Base-by-base conservation (phyloP, 2,888 invertebrate species). In the Heliconius hortense region DNA sequence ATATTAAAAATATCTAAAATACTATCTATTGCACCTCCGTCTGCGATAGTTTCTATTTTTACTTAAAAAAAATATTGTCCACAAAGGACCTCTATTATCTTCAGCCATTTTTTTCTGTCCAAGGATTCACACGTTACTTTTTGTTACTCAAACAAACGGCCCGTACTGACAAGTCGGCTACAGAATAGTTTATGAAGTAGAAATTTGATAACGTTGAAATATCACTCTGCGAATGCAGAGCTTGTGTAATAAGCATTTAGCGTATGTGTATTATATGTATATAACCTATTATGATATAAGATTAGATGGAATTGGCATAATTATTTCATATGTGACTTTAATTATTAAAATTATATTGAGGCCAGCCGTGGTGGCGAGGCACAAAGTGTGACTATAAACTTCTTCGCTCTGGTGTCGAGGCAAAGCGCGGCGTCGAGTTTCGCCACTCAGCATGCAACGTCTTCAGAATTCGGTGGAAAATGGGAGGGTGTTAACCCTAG, bases 151-250 rank as follows among this genome's bases (percentile, higher is more conserved):
- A 81, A 81, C 78, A 80, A 78, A 79, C 80, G 79, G 76, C 76
- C 78, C 79, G 78, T 78, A 81, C 78, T 79, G 79, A 79, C 75
- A 80, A 79, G 77, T 78, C 76, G 72, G 81, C 81, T 78, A 78
- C 79, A 75, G 83, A 86, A 88, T 87, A 88, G 84, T 87, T 87
- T 84, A 87, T 87, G 82, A 86, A 85, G 86, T 85, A 81, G 85
- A 87, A 86, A 89, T 86, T 86, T 84, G 85, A 89, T 89, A 88
- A 80, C 80, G 83, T 85, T 89, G 87, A 88, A 86, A 88, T 86
- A 84, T 83, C 82, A 88, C 84, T 84, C 84, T 73, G 80, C 81
- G 83, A 86, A 86, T 85, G 87, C 78, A 64, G 68, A 70, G 63
- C 63, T 56, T 66, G 67, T 48, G 70, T 72, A 71, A 67, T 53